Evolutionary conservation across 2,113 vertebrate species (phyloP).

Genomic region (Alligator sinensis): DNA sequence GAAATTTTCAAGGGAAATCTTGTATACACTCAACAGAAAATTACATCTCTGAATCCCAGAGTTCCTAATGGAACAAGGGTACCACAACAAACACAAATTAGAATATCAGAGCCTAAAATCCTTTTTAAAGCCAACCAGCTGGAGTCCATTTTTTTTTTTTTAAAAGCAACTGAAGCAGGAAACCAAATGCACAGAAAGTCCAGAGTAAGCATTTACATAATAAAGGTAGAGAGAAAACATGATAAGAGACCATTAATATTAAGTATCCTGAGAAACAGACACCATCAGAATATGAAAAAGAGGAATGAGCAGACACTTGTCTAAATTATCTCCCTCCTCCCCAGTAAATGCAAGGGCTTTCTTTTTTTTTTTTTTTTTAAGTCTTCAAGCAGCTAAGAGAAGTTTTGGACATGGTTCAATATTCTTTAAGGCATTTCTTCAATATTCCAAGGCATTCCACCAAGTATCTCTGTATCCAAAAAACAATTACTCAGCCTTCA

Average conservation of each 20-base stretch:
- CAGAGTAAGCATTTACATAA: fast-evolving
- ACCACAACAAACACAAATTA: too few species aligned
- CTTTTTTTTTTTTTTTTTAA: too few species aligned
- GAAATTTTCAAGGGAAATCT: background rate
- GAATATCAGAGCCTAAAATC: background rate
- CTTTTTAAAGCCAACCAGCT: background rate
- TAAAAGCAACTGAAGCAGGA: background rate
- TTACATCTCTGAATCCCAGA: background rate
- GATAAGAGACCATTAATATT: background rate
- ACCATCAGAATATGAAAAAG: background rate
- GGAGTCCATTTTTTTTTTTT: background rate
- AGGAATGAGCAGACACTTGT: fast-evolving
- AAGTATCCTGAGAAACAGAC: background rate
- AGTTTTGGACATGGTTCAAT: background rate
- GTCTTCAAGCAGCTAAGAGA: background rate
- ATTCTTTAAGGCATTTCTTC: background rate
- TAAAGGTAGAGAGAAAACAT: background rate
- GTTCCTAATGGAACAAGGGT: background rate
- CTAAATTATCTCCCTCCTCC: background rate
- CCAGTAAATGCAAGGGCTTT: background rate
- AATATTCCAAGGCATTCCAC: background rate
- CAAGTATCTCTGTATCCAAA: fast-evolving
- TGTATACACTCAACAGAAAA: background rate
- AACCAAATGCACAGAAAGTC: fast-evolving
- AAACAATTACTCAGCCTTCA: background rate